Evolutionary conservation across 2,113 vertebrate species (phyloP), one percentile per base, ranked within the genome.

Genomic region (Xyliphius kryptos): DNA sequence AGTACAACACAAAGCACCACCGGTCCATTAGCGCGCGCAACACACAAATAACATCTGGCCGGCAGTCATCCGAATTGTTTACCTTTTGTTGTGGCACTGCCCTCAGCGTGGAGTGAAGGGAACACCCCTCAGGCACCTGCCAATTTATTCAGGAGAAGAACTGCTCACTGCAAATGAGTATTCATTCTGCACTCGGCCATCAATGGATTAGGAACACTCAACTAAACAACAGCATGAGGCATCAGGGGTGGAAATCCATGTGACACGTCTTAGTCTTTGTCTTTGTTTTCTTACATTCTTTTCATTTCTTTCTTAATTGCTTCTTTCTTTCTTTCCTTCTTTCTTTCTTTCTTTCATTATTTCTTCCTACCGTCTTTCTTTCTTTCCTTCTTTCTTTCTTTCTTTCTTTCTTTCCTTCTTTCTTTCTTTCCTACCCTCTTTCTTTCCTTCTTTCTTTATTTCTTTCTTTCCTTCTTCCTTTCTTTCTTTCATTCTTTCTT

Each of bases 321-420:
- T n/a, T 65, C 72, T 13, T 13, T 38, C 19, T 52, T 20, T 7
- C n/a, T 21, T 52, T 10, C 14, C 54, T 53, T 56, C 20, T 51
- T 6, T 13, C 32, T 16, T 10, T 48, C 11, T 16, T 10, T 48
- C 46, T 47, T 44, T n/a, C n/a, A n/a, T n/a, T n/a, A n/a, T n/a
- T n/a, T n/a, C n/a, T n/a, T n/a, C n/a, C n/a, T n/a, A n/a, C n/a
- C n/a, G n/a, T n/a, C n/a, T n/a, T n/a, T n/a, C n/a, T n/a, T n/a
- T n/a, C n/a, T n/a, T n/a, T n/a, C n/a, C n/a, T n/a, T n/a, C n/a
- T n/a, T n/a, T n/a, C n/a, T n/a, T n/a, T n/a, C n/a, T n/a, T n/a
- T n/a, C n/a, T n/a, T n/a, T n/a, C n/a, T n/a, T n/a, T n/a, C n/a
- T n/a, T n/a, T n/a, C n/a, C n/a, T n/a, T n/a, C n/a, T n/a, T n/a